phyloP scores from a whole-genome alignment of 2,113 vertebrate species.

The Sapajus apella region DNA sequence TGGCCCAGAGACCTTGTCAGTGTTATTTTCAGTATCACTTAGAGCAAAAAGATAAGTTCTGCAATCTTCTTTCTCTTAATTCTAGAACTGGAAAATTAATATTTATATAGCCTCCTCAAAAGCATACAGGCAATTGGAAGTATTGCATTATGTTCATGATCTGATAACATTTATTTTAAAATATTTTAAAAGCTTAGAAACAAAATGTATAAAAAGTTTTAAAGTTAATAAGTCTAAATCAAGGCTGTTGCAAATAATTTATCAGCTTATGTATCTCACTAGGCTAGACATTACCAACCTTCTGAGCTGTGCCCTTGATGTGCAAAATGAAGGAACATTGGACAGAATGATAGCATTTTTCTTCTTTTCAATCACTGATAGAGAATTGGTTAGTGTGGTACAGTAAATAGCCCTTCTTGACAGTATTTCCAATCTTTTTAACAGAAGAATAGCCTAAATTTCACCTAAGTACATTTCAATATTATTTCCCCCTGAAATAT shows the following conservation, averaged over 20 bases:
- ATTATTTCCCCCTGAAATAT: conserved; percentile 48
- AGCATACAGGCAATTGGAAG: background rate
- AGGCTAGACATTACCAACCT: conserved; percentile 38
- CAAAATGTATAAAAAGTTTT: background rate
- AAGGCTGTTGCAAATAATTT: conserved; percentile 5
- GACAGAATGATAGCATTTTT: conserved; percentile 20
- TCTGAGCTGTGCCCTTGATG: conserved; percentile 64
- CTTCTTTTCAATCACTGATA: conserved; percentile 50
- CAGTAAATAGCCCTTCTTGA: conserved; percentile 55
- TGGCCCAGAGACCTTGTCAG: conserved; percentile 57
- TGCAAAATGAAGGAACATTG: conserved; percentile 61
- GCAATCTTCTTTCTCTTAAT: conserved; percentile 45
- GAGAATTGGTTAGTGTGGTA: conserved; percentile 57
- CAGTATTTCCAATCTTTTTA: conserved; percentile 74
- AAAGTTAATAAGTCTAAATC: background rate
- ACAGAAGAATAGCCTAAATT: conserved; percentile 72
- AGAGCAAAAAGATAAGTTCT: conserved; percentile 67
- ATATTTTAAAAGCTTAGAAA: conserved; percentile 26
- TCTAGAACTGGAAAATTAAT: conserved; percentile 66
- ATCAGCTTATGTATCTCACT: background rate
- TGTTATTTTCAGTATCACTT: conserved; percentile 50
- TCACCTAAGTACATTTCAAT: conserved; percentile 65
- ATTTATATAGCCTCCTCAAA: conserved; percentile 51
- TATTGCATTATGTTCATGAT: background rate
- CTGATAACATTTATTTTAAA: background rate